A percentile compares a stretch with the other conserved stretches of the same genome.
These are phyloP conservation scores for Pachydiplax longipennis DNA, from an alignment of 2,888 invertebrate species.

Conservation along the genomic window DNA sequence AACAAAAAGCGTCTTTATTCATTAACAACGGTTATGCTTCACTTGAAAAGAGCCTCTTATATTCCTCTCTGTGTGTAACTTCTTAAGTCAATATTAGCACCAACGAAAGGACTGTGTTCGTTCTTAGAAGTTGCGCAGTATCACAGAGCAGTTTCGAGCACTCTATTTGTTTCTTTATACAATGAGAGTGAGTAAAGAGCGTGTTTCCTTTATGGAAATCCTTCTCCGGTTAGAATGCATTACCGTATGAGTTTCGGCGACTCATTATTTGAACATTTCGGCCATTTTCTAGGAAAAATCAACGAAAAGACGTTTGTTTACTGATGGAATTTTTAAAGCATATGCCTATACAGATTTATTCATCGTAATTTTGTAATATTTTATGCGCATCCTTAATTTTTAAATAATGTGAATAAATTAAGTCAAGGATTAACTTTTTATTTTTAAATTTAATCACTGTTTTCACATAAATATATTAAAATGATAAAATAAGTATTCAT, in stretches of 20 bases:
- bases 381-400: no score
- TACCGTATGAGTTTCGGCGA: not conserved
- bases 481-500: no score
- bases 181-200: not conserved
- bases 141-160: not conserved
- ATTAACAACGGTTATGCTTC: not conserved
- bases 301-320: no score
- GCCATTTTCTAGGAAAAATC: not conserved
- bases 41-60: not conserved
- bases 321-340: no score
- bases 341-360: no score
- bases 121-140: constrained; percentile 13
- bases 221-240: not conserved
- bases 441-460: no score
- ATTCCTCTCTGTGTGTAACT: not conserved
- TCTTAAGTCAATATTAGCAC: constrained; percentile 14
- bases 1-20: no score
- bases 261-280: not conserved
- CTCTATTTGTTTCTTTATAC: constrained; percentile 9
- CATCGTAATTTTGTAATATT: no score
- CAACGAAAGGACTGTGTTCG: constrained; percentile 2
- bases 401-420: no score
- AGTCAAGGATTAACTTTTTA: no score
- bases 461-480: no score
- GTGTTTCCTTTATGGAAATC: not conserved